Evolutionary conservation across 2,797 vertebrate genomes (phyloP).

Genomic region (Ctenopoma kingsleyae): DNA sequence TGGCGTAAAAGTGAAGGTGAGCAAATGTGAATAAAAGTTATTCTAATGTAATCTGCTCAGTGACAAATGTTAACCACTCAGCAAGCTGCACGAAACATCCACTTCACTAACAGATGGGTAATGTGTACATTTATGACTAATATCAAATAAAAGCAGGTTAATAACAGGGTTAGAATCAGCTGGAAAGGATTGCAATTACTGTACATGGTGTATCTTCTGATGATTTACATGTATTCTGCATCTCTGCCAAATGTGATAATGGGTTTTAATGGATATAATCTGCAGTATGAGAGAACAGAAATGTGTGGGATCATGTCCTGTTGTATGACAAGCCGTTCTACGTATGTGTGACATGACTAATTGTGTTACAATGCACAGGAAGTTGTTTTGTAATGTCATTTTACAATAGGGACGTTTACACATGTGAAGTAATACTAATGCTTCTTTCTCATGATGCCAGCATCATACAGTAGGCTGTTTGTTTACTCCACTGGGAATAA

Average conservation of each 20-base stretch:
- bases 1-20: neutral
- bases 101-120: neutral
- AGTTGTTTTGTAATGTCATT: slow-evolving; percentile 34
- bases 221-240: neutral
- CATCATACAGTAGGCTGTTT: slow-evolving; percentile 23
- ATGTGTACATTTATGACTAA: slow-evolving; percentile 24
- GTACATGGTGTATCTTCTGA: neutral
- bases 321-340: neutral
- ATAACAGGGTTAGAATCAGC: neutral
- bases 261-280: neutral
- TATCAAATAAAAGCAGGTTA: slow-evolving; percentile 7
- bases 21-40: neutral
- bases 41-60: neutral
- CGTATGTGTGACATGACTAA: slow-evolving; percentile 10
- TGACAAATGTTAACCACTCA: neutral
- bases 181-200: neutral
- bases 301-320: slow-evolving; percentile 18
- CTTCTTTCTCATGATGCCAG: slow-evolving; percentile 13
- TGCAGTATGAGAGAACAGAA: slow-evolving; percentile 13
- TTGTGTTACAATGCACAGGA: slow-evolving; percentile 15
- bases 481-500: neutral
- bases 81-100: neutral
- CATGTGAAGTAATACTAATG: slow-evolving; percentile 21
- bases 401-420: neutral
- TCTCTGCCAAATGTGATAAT: neutral